A percentile compares a stretch with the other conserved stretches of the same genome.
These are phyloP conservation scores for Xenotilapia caudafasciata DNA, from an alignment of 2,113 vertebrate species.

Conservation along the genomic window DNA sequence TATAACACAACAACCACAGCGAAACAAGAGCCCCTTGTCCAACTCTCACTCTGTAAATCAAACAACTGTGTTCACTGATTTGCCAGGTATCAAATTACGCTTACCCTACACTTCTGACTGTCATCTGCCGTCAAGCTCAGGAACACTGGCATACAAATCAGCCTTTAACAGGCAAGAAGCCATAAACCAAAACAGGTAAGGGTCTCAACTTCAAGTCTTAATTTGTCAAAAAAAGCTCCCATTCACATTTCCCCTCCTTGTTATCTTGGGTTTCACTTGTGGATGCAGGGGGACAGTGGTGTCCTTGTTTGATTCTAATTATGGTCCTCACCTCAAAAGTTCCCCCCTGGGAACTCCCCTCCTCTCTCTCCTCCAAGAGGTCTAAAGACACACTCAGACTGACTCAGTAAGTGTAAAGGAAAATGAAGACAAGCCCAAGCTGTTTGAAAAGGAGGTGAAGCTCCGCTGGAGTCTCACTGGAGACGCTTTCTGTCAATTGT, in stretches of 20 bases:
- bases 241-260: conserved; percentile 30
- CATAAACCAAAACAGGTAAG: conserved; percentile 39
- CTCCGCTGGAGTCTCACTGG: background rate
- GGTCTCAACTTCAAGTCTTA: conserved; percentile 31
- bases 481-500: conserved; percentile 33
- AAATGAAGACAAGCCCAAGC: conserved; percentile 44
- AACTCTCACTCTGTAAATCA: conserved; percentile 36
- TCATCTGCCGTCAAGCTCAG: conserved; percentile 9
- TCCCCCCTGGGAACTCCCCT: conserved; percentile 49
- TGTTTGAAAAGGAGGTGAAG: conserved; percentile 19
- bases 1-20: conserved; percentile 37
- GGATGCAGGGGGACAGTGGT: conserved; percentile 51
- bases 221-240: conserved; percentile 41
- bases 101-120: conserved; percentile 28
- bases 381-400: conserved; percentile 46
- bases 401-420: conserved; percentile 48
- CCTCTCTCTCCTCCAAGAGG: background rate
- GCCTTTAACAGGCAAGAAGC: conserved; percentile 13
- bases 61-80: conserved; percentile 13
- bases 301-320: conserved; percentile 68
- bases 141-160: conserved; percentile 29
- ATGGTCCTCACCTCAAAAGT: conserved; percentile 65
- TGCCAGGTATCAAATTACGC: conserved; percentile 42
- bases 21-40: conserved; percentile 58
- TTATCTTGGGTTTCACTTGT: conserved; percentile 57